A percentile compares a stretch with the other conserved stretches of the same genome.
Conservation (phyloP, 2,113 vertebrate species). For the Neodontobutis hainanensis region DNA sequence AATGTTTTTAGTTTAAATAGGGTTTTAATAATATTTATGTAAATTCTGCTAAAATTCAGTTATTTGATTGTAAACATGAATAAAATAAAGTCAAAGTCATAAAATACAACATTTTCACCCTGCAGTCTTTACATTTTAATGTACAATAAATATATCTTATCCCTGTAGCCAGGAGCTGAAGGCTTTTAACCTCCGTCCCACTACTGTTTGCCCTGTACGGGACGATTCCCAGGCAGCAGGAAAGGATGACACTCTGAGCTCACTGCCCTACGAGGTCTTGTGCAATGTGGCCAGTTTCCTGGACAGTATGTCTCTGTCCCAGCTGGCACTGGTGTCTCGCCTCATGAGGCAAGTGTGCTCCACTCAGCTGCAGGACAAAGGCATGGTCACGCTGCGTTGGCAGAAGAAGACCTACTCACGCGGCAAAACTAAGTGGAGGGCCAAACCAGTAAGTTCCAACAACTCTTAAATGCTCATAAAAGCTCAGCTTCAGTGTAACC, state of each 20-base stretch:
- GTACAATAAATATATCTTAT: background rate
- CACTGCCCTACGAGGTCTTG: conserved; percentile 87
- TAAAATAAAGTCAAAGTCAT: no score
- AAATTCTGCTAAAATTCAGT: no score
- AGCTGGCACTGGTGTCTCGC: conserved; percentile 89
- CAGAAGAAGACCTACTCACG: conserved; percentile 85
- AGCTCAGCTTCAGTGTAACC: conserved; percentile 71
- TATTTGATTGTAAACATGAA: no score
- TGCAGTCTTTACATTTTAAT: no score
- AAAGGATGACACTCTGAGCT: conserved; percentile 79
- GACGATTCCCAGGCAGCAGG: conserved; percentile 56
- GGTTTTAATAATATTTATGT: no score
- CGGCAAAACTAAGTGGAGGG: conserved; percentile 84
- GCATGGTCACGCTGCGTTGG: conserved; percentile 92
- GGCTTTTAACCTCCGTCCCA: conserved; percentile 88
- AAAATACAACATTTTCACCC: no score
- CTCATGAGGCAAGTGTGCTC: conserved; percentile 92
- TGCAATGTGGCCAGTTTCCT: conserved; percentile 90
- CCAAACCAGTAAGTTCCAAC: conserved; percentile 55
- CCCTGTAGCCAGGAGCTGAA: conserved; percentile 78
- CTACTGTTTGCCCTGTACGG: conserved; percentile 64
- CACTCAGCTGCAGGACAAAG: conserved; percentile 88
- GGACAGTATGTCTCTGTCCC: conserved; percentile 91
- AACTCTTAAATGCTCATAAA: background rate
- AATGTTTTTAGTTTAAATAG: no score